Conservation (phyloP, 2,888 invertebrate species). For the Conops quadrifasciatus region DNA sequence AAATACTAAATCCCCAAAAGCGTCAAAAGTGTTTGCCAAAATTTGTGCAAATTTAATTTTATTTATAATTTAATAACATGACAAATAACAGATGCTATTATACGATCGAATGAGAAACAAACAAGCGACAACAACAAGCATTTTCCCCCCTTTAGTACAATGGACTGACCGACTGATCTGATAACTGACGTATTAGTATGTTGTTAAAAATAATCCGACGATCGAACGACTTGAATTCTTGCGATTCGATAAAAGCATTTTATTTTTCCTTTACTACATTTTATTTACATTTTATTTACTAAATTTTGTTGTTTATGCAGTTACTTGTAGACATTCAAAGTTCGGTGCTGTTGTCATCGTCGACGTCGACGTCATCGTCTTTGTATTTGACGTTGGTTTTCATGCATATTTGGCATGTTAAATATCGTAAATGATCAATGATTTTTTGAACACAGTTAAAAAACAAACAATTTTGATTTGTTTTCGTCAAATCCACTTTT, state of each 20-base stretch:
- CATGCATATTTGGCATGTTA: constrained; percentile 20
- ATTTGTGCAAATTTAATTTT: neutral
- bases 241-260: neutral
- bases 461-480: neutral
- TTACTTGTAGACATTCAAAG: constrained; percentile 5
- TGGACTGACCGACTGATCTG: neutral
- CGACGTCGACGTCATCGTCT: neutral
- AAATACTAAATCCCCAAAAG: too few relatives aligned
- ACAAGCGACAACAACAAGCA: neutral
- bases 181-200: constrained; percentile 19
- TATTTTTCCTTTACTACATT: neutral
- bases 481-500: neutral
- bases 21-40: neutral
- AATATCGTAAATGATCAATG: constrained; percentile 16
- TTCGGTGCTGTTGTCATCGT: neutral
- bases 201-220: constrained; percentile 21
- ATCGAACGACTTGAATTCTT: constrained; percentile 19
- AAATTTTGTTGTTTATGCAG: constrained; percentile 1
- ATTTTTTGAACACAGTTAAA: neutral
- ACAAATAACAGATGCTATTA: constrained; percentile 9
- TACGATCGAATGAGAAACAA: neutral
- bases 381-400: constrained; percentile 12
- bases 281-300: neutral
- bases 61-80: constrained; percentile 26
- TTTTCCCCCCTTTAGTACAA: neutral